phyloP scores from a whole-genome alignment of 1,140 invertebrate species.

The Streblospio benedicti region DNA sequence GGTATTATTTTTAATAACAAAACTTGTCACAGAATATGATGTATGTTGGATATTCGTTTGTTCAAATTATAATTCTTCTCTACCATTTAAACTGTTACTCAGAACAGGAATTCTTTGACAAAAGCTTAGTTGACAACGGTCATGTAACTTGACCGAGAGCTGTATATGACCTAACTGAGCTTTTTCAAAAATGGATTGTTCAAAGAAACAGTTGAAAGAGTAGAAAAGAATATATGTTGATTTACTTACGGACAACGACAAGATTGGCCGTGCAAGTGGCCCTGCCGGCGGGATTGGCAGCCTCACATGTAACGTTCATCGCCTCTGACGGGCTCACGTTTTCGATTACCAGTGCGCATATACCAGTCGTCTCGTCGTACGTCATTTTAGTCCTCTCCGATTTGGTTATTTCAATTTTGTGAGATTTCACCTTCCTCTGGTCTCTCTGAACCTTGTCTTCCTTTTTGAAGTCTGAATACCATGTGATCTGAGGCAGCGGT shows the following conservation, averaged over 20 bases:
- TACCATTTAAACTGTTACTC: too few species aligned
- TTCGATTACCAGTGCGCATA: constrained; percentile 60
- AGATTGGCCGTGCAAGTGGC: constrained; percentile 80
- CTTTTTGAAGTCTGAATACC: constrained; percentile 8
- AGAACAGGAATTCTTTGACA: too few species aligned
- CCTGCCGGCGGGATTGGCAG: constrained; percentile 76
- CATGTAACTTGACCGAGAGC: too few species aligned
- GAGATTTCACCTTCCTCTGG: not conserved
- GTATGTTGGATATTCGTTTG: too few species aligned
- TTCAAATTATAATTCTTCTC: too few species aligned
- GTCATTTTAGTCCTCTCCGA: not conserved
- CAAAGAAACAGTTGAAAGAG: too few species aligned
- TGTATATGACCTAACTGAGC: too few species aligned
- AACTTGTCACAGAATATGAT: too few species aligned
- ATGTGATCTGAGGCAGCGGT: constrained; percentile 17
- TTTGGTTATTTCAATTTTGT: not conserved
- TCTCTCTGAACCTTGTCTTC: not conserved
- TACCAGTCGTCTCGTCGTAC: constrained; percentile 5
- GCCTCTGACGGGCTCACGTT: constrained; percentile 78
- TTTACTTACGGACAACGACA: constrained; percentile 54
- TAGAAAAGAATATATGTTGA: too few species aligned
- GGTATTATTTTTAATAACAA: too few species aligned
- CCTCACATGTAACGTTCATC: constrained; percentile 83
- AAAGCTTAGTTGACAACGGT: too few species aligned
- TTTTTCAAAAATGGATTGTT: too few species aligned